These are phyloP conservation scores for Malacoraja senta DNA, from an alignment of 2,797 vertebrate species.

Conservation along the genomic window DNA sequence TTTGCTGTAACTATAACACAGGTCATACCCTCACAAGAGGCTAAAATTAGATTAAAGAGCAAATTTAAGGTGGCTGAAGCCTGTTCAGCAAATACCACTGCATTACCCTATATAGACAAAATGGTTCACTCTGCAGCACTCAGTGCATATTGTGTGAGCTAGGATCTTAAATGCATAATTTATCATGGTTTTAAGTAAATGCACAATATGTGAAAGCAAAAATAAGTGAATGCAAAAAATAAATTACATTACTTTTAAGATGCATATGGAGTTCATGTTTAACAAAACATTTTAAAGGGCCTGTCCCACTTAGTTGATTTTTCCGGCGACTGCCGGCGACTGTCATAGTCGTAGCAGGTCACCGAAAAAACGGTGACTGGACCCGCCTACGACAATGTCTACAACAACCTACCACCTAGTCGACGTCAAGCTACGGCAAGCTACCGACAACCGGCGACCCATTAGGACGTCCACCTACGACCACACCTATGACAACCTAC, in stretches of 20 bases:
- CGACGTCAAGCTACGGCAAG: too few relatives aligned
- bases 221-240: not conserved
- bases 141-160: not conserved
- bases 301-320: too few relatives aligned
- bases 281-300: not conserved
- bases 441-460: too few relatives aligned
- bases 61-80: constrained; percentile 29
- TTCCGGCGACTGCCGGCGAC: too few relatives aligned
- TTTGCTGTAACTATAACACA: constrained; percentile 23
- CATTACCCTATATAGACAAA: constrained; percentile 36
- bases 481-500: too few relatives aligned
- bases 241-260: not conserved
- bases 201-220: not conserved
- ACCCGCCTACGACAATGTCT: too few relatives aligned
- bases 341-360: too few relatives aligned
- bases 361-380: too few relatives aligned
- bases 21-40: constrained; percentile 34
- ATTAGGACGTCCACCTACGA: too few relatives aligned
- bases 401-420: too few relatives aligned
- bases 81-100: constrained; percentile 29
- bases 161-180: constrained; percentile 11
- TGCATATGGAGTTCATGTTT: not conserved
- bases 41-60: constrained; percentile 37
- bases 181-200: not conserved
- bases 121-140: not conserved